Evolutionary conservation across 2,797 vertebrate species (phyloP).

Genomic region (Nyctibius grandis): DNA sequence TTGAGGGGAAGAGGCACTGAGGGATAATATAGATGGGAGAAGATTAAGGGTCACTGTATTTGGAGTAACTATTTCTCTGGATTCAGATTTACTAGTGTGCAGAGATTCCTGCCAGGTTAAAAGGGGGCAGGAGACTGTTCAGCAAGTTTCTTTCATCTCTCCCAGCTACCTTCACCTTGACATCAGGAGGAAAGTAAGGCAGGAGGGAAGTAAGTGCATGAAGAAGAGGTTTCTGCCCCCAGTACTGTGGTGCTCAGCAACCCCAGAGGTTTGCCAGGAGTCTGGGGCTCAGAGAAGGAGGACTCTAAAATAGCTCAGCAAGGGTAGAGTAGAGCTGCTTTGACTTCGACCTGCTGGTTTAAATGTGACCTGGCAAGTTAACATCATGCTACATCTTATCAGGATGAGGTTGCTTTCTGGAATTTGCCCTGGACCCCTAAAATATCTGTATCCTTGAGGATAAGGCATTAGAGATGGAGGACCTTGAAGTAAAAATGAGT

Average conservation of each 20-base stretch:
- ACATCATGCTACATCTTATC: rapidly evolving
- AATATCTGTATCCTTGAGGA: background rate
- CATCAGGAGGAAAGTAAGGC: background rate
- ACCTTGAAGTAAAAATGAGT: background rate
- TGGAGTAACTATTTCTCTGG: background rate
- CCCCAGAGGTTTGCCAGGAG: background rate
- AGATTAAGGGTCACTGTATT: background rate
- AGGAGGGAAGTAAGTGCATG: background rate
- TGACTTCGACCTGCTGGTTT: background rate
- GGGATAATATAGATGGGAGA: background rate
- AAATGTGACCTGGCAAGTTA: background rate
- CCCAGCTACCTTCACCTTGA: rapidly evolving
- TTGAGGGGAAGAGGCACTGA: background rate
- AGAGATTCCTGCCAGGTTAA: background rate
- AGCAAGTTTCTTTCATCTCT: background rate
- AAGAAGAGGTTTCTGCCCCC: background rate
- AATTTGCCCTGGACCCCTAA: background rate
- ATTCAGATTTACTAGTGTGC: background rate
- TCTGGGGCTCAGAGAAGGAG: background rate
- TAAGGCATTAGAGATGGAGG: background rate
- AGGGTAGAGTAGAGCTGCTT: background rate
- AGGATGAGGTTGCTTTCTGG: background rate
- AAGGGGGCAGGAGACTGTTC: background rate
- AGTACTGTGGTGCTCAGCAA: rapidly evolving
- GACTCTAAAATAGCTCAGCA: background rate